Conservation (phyloP, 2,888 invertebrate genomes). For the Rotaria magnacalcarata region DNA sequence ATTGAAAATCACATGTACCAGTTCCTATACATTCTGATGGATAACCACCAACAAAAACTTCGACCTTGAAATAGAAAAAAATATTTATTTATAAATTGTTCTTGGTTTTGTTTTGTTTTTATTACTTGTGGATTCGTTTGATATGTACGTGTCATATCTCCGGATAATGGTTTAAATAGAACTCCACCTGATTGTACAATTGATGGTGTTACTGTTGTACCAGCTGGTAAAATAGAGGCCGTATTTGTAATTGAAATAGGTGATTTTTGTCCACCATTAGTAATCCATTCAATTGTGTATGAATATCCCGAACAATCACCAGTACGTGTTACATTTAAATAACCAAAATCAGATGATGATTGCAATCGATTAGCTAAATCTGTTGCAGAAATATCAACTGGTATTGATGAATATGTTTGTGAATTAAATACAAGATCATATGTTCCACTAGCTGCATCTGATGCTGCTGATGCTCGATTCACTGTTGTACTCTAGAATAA, state of each 20-base stretch:
- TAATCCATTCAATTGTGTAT: slow-evolving; percentile 38
- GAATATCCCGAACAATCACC: slow-evolving; percentile 42
- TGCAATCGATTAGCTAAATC: slow-evolving; percentile 36
- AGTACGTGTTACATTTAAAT: slow-evolving; percentile 9
- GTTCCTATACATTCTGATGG: neutral
- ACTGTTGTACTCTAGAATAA: neutral
- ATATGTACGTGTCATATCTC: slow-evolving; percentile 37
- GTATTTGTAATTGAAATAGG: neutral
- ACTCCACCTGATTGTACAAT: slow-evolving; percentile 36
- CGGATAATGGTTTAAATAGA: slow-evolving; percentile 39
- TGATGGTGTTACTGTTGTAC: neutral
- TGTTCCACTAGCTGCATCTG: slow-evolving; percentile 35
- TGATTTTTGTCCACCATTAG: slow-evolving; percentile 42
- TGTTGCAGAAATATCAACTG: neutral
- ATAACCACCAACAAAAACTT: slow-evolving; percentile 23
- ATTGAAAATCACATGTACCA: slow-evolving; percentile 5
- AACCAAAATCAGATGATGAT: slow-evolving; percentile 25
- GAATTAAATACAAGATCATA: slow-evolving; percentile 16
- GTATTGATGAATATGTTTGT: neutral
- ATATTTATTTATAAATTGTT: neutral
- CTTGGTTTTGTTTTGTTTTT: neutral
- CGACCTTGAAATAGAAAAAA: neutral
- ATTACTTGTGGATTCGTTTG: slow-evolving; percentile 37
- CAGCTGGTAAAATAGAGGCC: neutral
- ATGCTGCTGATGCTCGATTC: neutral